Evolutionary conservation across 2,113 vertebrate species (phyloP), one percentile per base, ranked within the genome.

Genomic region (Rhizomys pruinosus): DNA sequence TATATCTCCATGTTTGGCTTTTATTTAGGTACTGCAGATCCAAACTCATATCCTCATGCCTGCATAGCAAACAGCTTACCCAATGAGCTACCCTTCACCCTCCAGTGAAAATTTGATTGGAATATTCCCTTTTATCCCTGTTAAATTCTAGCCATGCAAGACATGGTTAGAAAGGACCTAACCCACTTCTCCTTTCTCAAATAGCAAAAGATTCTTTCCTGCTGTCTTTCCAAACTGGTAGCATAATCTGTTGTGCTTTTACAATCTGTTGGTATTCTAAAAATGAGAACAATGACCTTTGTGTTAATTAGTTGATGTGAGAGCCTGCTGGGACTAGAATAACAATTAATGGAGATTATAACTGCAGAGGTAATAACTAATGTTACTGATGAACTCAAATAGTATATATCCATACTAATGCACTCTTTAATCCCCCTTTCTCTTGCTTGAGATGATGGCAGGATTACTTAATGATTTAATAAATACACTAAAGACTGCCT

Each of bases 281-380:
- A 98, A 98, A 97, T 94, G 90, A 97, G 95, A 98, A 94, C 92
- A 96, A 61, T 97, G 96, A 97, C 96, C 96, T 97, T 96, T 97
- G 85, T 97, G 95, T 96, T 98, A 98, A 98, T 98, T 97, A 98
- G 92, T 89, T 95, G 93, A 77, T 89, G 84, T 34, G 59, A 94
- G 93, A 96, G 91, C 77, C 87, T 95, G 92, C 95, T 96, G 94
- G 97, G 94, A 96, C 29, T 71, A 91, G 10, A 87, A 32, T 94
- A 90, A 94, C 97, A 96, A 25, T 92, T 89, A 95, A 90, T 77
- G 81, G 64, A 52, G 86, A 20, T 72, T 74, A 81, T 94, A 97
- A 93, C 78, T 90, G 13, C 12, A 12, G 88, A 95, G 55, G 91
- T 88, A 92, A 96, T 95, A 91, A 86, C 81, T 97, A 95, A 93